A percentile compares a stretch with the other conserved stretches of the same genome.
Conservation (phyloP, 2,888 invertebrate genomes). For the Aproaerema taeniolella region DNA sequence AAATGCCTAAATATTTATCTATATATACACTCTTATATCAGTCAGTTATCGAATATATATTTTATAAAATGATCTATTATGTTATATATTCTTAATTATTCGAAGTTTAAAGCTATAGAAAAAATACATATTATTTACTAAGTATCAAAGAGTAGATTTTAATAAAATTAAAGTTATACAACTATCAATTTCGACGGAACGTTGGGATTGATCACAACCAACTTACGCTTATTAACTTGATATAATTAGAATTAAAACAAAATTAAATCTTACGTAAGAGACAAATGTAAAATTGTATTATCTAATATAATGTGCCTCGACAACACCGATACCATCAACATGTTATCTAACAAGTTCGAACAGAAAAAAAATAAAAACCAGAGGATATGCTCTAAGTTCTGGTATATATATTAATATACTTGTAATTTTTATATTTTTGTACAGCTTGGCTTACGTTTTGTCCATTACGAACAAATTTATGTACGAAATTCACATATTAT, state of each 20-base stretch:
- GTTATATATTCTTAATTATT: slow-evolving; percentile 6
- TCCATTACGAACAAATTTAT: slow-evolving; percentile 18
- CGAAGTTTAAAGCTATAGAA: slow-evolving; percentile 26
- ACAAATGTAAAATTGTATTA: slow-evolving; percentile 49
- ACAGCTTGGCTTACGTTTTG: slow-evolving; percentile 51
- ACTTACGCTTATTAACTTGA: slow-evolving; percentile 75
- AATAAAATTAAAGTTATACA: slow-evolving; percentile 30
- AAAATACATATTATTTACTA: slow-evolving; percentile 21
- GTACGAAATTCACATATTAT: too few relatives aligned
- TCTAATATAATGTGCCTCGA: slow-evolving; percentile 65
- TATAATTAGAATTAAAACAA: slow-evolving; percentile 58
- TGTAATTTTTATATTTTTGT: too few relatives aligned
- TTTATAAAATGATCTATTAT: slow-evolving; percentile 42
- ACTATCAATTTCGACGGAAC: slow-evolving; percentile 40
- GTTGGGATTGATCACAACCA: slow-evolving; percentile 51
- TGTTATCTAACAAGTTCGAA: too few relatives aligned
- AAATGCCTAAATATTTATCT: slow-evolving; percentile 45
- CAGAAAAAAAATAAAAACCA: too few relatives aligned
- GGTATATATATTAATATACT: too few relatives aligned
- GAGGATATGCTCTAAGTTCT: too few relatives aligned
- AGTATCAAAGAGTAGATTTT: slow-evolving; percentile 28
- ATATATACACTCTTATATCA: slow-evolving; percentile 23
- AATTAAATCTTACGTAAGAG: slow-evolving; percentile 58
- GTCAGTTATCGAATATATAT: slow-evolving; percentile 43
- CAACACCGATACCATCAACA: too few relatives aligned